Conservation (phyloP, 2,113 vertebrate genomes). For the Heloderma charlesbogerti region DNA sequence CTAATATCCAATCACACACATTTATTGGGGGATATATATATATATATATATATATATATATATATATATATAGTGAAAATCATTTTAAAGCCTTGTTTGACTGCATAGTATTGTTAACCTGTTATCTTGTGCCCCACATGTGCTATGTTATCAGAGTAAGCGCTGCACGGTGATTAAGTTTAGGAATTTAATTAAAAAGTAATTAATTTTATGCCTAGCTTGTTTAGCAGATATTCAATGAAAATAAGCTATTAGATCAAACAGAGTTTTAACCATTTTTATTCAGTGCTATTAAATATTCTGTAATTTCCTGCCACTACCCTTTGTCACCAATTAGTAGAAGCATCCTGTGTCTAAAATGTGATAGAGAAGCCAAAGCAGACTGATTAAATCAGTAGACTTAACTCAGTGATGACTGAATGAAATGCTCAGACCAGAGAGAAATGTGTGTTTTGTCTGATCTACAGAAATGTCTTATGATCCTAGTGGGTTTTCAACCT, state of each 20-base stretch:
- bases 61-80: background rate
- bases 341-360: background rate
- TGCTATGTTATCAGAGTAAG: conserved; percentile 9
- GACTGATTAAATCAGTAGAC: background rate
- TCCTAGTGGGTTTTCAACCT: background rate
- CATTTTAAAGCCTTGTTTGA: background rate
- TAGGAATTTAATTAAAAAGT: conserved; percentile 43
- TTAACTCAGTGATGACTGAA: background rate
- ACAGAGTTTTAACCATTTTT: conserved; percentile 31
- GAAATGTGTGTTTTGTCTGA: background rate
- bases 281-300: conserved; percentile 15
- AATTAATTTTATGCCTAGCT: conserved; percentile 32
- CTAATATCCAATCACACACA: background rate
- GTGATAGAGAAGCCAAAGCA: background rate
- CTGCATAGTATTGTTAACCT: conserved; percentile 9
- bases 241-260: conserved; percentile 20
- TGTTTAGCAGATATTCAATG: conserved; percentile 25
- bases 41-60: background rate
- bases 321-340: conserved; percentile 17
- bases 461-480: background rate
- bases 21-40: conserved; percentile 12
- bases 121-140: conserved; percentile 12
- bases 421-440: conserved; percentile 14
- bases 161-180: conserved; percentile 7
- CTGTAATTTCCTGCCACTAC: background rate